Evolutionary conservation across 2,797 vertebrate genomes (phyloP), one percentile per base, ranked within the genome.

Genomic region (Percopsis omiscomaycus): DNA sequence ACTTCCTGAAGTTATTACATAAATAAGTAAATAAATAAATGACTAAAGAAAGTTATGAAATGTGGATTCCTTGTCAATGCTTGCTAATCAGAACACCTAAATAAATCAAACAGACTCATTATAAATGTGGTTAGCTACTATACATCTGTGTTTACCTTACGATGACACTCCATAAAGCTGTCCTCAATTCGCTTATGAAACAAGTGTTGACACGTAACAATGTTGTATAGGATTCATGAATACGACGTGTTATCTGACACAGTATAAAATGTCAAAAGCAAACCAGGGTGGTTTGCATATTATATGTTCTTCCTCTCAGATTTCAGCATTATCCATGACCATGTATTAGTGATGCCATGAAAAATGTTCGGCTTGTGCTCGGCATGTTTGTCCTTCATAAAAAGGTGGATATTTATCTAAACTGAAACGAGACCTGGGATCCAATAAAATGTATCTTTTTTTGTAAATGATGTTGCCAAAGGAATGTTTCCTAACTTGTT

Each of bases 301-400:
- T 12, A 53, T 28, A 5, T 56, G 67, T 51, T 51, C 44, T 49
- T 58, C 8, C 30, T 15, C 47, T 59, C 46, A 48, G 45, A 60
- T 27, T n/a, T 49, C 15, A 59, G 1, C 32, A 27, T 11, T 67
- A 8, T 75, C 64, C 71, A 48, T 59, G 12, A 28, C 5, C 27
- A 48, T 70, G 46, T 28, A 37, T 61, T 64, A 72, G 57, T 37
- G 50, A 22, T 66, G 61, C 64, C 6, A 29, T 66, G 28, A 59
- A 59, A 63, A 48, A 58, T 58, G 58, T 46, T 69, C 47, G 57
- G 59, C 46, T 72, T 68, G 44, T 74, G 59, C 66, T 52, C 11
- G 45, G 13, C 73, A 62, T 54, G 45, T 50, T 47, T 61, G 42
- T 32, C 5, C 27, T 28, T 55, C 14, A 32, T 29, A 55, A 47